Evolutionary conservation across 1,140 invertebrate species (phyloP).

Genomic region (Pseudomyrmex sp.): DNA sequence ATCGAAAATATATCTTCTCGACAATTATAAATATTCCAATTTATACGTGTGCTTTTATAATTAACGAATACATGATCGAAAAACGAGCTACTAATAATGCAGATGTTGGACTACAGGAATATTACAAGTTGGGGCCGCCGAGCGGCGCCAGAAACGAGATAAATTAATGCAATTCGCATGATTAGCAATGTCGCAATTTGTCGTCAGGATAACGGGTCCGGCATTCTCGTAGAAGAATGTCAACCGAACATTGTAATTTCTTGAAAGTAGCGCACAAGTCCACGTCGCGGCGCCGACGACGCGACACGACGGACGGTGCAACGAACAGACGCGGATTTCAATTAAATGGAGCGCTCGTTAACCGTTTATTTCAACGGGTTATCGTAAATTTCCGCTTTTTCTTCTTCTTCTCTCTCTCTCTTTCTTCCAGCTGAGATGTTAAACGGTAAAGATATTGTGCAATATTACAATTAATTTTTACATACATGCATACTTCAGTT

Average conservation of each 20-base stretch:
- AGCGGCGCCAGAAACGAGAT: slow-evolving; percentile 4
- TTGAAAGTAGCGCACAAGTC: slow-evolving; percentile 55
- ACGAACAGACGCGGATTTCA: slow-evolving; percentile 53
- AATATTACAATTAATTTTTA: slow-evolving; percentile 46
- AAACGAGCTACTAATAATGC: background rate
- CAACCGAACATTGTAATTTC: slow-evolving; percentile 62
- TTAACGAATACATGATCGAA: background rate
- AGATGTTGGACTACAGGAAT: background rate
- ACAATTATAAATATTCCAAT: background rate
- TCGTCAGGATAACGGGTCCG: slow-evolving; percentile 48
- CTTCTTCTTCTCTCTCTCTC: slow-evolving; percentile 13
- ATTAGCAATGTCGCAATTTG: slow-evolving; percentile 53
- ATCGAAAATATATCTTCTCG: background rate
- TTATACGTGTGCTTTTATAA: background rate
- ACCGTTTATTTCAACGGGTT: slow-evolving; percentile 44
- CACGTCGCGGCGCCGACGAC: slow-evolving; percentile 6
- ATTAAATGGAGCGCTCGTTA: slow-evolving; percentile 64
- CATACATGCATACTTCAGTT: background rate
- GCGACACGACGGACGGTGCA: slow-evolving; percentile 39
- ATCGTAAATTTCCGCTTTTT: slow-evolving; percentile 14
- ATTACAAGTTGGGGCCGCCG: background rate
- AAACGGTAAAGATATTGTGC: slow-evolving; percentile 26
- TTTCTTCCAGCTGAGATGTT: background rate
- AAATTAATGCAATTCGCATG: slow-evolving; percentile 53
- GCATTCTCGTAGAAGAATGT: slow-evolving; percentile 55